phyloP scores from a whole-genome alignment of 2,797 vertebrate species.

The Xenopus petersii region DNA sequence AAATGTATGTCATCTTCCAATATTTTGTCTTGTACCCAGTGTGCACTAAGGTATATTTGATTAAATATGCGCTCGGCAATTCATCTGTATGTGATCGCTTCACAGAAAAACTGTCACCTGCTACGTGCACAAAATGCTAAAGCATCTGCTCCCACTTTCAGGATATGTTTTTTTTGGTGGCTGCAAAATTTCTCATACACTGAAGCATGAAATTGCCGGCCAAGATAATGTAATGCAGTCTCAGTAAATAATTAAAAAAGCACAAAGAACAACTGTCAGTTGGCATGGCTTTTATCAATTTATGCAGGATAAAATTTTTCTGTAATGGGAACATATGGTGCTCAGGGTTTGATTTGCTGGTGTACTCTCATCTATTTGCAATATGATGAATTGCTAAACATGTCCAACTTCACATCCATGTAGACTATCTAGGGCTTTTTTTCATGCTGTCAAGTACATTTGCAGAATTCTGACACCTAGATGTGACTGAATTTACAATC shows the following conservation, averaged over 20 bases:
- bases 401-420: slow-evolving; percentile 29
- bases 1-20: background rate
- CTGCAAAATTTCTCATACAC: slow-evolving; percentile 28
- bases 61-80: background rate
- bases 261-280: slow-evolving; percentile 29
- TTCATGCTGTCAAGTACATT: slow-evolving; percentile 21
- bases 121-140: slow-evolving; percentile 16
- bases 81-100: slow-evolving; percentile 13
- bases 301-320: slow-evolving; percentile 27
- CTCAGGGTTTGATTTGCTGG: slow-evolving; percentile 29
- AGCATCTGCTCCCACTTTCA: slow-evolving; percentile 11
- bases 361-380: slow-evolving; percentile 29
- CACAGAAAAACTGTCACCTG: slow-evolving; percentile 5
- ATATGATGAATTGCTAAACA: slow-evolving; percentile 43
- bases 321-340: slow-evolving; percentile 40
- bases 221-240: slow-evolving; percentile 21
- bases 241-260: background rate
- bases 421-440: background rate
- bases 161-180: slow-evolving; percentile 24
- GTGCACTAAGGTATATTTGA: background rate
- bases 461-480: slow-evolving; percentile 25
- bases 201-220: slow-evolving; percentile 35
- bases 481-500: slow-evolving; percentile 28
- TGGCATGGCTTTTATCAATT: slow-evolving; percentile 36
- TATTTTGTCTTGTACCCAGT: background rate